These are phyloP conservation scores for Melikaiella ostensackeni DNA, from an alignment of 2,888 invertebrate genomes.

Conservation along the genomic window DNA sequence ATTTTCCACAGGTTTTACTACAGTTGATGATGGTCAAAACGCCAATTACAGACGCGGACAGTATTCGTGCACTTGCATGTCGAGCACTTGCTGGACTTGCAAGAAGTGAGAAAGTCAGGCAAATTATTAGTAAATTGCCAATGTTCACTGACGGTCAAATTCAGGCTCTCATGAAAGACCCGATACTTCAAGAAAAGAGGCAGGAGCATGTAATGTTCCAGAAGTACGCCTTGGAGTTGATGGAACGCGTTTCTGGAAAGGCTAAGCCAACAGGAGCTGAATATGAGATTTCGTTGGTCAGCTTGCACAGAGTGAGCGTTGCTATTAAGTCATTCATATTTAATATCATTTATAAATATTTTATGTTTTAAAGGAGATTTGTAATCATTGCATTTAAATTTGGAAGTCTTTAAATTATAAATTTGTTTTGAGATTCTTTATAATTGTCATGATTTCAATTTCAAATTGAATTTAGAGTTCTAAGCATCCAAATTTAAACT, in stretches of 20 bases:
- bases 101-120: slow-evolving; percentile 93
- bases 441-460: no score
- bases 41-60: slow-evolving; percentile 98
- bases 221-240: slow-evolving; percentile 92
- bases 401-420: not conserved
- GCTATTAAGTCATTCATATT: no score
- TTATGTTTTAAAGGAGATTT: no score
- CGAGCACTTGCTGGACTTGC: slow-evolving; percentile 95
- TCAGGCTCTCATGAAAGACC: slow-evolving; percentile 96
- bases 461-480: no score
- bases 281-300: slow-evolving; percentile 91
- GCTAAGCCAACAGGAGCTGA: slow-evolving; percentile 87
- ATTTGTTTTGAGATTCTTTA: not conserved
- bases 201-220: slow-evolving; percentile 97
- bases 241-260: slow-evolving; percentile 95
- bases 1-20: slow-evolving; percentile 83
- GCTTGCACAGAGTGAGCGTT: slow-evolving; percentile 88
- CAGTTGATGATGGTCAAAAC: slow-evolving; percentile 94
- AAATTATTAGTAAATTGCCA: slow-evolving; percentile 97
- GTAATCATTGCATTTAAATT: not conserved
- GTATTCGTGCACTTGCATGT: slow-evolving; percentile 95
- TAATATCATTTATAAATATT: no score
- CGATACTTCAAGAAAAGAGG: slow-evolving; percentile 96
- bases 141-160: slow-evolving; percentile 95
- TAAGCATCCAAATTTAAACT: no score